A percentile compares a stretch with the other conserved stretches of the same genome.
Evolutionary conservation across 2,888 invertebrate species (phyloP).

Genomic region (Platycnemis pennipes): DNA sequence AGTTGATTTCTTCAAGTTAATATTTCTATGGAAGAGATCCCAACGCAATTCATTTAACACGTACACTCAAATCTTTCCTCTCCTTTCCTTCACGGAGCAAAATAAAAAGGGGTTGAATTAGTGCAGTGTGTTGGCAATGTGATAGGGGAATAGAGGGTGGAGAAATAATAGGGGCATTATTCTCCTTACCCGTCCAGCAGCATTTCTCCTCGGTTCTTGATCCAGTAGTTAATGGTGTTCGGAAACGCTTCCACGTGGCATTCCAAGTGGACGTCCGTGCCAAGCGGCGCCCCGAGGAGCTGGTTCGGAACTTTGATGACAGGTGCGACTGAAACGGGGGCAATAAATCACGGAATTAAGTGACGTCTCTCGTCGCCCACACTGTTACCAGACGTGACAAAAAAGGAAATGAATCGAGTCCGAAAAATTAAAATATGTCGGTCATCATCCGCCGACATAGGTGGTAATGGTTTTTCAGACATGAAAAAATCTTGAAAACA

Average conservation of each 20-base stretch:
- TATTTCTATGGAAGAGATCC: no score
- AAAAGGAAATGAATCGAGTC: neutral
- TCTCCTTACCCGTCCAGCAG: slow-evolving; percentile 88
- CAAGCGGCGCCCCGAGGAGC: slow-evolving; percentile 91
- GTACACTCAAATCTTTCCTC: no score
- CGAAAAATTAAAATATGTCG: neutral
- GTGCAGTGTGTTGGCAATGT: no score
- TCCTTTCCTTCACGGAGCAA: no score
- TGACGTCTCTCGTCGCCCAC: neutral
- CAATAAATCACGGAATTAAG: slow-evolving; percentile 44
- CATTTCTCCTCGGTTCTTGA: slow-evolving; percentile 89
- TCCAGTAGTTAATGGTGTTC: slow-evolving; percentile 88
- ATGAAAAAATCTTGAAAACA: neutral
- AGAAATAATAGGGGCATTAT: neutral
- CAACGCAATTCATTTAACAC: no score
- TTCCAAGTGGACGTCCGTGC: slow-evolving; percentile 91
- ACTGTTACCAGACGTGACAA: neutral
- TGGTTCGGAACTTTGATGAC: slow-evolving; percentile 94
- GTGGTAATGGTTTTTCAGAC: neutral
- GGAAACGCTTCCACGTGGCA: slow-evolving; percentile 95
- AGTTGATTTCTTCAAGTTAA: no score
- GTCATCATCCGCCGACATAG: neutral
- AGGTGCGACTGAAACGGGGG: slow-evolving; percentile 86
- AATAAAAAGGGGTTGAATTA: no score
- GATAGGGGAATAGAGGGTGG: no score